phyloP scores from a whole-genome alignment of 2,888 invertebrate species.

The Leucania comma region DNA sequence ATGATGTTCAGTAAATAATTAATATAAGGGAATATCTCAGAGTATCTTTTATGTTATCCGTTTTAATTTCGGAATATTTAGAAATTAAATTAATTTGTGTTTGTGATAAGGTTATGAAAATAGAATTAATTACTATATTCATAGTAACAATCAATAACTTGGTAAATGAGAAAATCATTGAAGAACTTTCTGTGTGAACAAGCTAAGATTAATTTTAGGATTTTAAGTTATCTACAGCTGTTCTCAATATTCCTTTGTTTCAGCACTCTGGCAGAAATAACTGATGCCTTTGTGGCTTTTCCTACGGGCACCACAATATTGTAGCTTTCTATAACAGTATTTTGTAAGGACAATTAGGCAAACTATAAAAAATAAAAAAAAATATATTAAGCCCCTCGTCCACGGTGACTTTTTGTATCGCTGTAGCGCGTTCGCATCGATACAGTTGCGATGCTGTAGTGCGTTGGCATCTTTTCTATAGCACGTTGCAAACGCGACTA shows the following conservation, averaged over 20 bases:
- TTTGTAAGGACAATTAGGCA: background rate
- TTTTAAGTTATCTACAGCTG: background rate
- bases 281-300: background rate
- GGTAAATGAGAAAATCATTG: conserved; percentile 3
- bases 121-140: conserved; percentile 24
- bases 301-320: background rate
- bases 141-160: conserved; percentile 8
- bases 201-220: background rate
- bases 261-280: background rate
- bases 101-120: conserved; percentile 3
- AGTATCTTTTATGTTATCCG: conserved; percentile 30
- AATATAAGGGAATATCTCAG: conserved; percentile 42
- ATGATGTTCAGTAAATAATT: conserved; percentile 53
- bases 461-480: too few species aligned
- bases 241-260: background rate
- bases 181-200: background rate
- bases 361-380: too few species aligned
- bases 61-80: conserved; percentile 49
- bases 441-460: too few species aligned
- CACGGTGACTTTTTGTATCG: too few species aligned
- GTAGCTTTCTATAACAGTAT: background rate
- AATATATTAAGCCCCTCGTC: too few species aligned
- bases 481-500: too few species aligned
- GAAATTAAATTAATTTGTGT: conserved; percentile 42
- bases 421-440: too few species aligned